These are phyloP conservation scores for Gobiocypris rarus DNA, from an alignment of 2,113 vertebrate genomes.

Conservation along the genomic window DNA sequence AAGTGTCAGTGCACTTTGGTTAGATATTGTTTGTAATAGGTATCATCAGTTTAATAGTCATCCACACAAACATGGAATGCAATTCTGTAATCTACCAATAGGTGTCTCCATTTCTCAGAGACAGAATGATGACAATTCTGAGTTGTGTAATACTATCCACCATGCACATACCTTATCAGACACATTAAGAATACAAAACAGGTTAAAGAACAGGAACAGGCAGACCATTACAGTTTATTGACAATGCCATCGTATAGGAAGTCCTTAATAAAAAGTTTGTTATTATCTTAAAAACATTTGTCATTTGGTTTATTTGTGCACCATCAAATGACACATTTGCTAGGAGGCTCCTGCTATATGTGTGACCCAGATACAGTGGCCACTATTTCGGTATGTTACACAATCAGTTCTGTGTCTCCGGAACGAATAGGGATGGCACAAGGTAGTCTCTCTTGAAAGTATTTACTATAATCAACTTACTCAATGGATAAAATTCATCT, in stretches of 20 bases:
- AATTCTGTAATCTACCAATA: conserved; percentile 45
- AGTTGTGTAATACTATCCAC: background rate
- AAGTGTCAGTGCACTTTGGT: background rate
- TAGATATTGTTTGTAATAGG: background rate
- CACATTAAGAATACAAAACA: background rate
- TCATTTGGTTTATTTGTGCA: background rate
- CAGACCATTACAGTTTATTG: background rate
- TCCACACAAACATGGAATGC: background rate
- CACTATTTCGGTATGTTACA: conserved; percentile 19
- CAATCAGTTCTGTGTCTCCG: background rate
- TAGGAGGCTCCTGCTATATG: background rate
- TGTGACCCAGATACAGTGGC: conserved; percentile 16
- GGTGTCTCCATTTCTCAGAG: conserved; percentile 39
- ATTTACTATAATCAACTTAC: background rate
- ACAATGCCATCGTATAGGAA: background rate
- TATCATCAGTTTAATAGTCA: background rate
- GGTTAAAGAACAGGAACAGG: background rate
- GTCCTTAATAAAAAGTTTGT: background rate
- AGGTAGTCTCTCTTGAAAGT: background rate
- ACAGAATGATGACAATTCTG: background rate
- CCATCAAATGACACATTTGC: background rate
- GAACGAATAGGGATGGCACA: background rate
- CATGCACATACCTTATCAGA: background rate
- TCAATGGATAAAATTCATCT: background rate
- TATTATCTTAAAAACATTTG: background rate